A percentile compares a stretch with the other conserved stretches of the same genome.
phyloP scores from a whole-genome alignment of 2,797 vertebrate genomes.

The Xenentodon cancila region DNA sequence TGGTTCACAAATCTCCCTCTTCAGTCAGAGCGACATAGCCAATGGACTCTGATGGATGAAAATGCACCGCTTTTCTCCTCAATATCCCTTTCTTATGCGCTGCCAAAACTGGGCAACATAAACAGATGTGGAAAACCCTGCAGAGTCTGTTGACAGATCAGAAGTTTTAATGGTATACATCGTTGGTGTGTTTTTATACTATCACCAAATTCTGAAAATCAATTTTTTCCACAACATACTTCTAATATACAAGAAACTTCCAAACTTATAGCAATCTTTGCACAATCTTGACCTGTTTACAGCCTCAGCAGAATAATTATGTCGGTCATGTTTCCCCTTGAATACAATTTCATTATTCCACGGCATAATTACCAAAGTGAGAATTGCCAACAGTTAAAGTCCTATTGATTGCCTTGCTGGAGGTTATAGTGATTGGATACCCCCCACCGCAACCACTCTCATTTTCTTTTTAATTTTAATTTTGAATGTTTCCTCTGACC shows the following conservation, averaged over 20 bases:
- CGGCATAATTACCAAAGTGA: conserved; percentile 74
- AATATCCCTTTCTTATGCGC: conserved; percentile 27
- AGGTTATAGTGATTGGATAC: conserved; percentile 51
- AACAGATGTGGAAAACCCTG: neutral
- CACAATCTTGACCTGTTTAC: conserved; percentile 16
- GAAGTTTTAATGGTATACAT: neutral
- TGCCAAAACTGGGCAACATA: conserved; percentile 12
- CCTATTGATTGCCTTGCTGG: conserved; percentile 72
- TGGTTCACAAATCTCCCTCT: conserved; percentile 55
- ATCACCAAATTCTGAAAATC: neutral
- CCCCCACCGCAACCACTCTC: conserved; percentile 30
- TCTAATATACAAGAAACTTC: conserved; percentile 9
- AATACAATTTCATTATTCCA: conserved; percentile 78
- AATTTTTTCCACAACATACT: neutral
- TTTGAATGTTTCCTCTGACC: conserved; percentile 50
- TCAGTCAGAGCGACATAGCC: conserved; percentile 61
- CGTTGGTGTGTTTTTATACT: neutral
- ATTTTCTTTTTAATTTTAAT: conserved; percentile 63
- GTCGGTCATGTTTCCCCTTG: conserved; percentile 64
- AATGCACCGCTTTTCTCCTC: conserved; percentile 44
- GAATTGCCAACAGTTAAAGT: conserved; percentile 72
- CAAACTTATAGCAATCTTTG: conserved; percentile 5
- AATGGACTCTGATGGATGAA: conserved; percentile 70
- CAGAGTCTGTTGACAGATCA: conserved; percentile 21
- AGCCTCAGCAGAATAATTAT: conserved; percentile 57